These are phyloP conservation scores for Archips crataeganus DNA, from an alignment of 2,888 invertebrate genomes.

Conservation along the genomic window DNA sequence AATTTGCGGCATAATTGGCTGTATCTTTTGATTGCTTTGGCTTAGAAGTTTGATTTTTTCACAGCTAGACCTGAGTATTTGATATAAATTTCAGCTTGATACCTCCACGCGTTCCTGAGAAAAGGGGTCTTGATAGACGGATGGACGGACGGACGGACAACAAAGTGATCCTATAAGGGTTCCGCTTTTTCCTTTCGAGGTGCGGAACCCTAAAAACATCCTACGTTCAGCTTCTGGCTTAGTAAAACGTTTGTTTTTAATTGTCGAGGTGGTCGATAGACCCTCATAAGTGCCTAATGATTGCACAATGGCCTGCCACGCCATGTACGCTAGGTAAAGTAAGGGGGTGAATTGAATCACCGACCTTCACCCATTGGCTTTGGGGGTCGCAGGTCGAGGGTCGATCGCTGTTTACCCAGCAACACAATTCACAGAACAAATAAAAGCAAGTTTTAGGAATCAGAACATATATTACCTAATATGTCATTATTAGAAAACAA, in stretches of 20 bases:
- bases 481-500: slow-evolving; percentile 19
- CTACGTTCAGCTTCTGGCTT: background rate
- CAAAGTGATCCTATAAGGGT: too few relatives aligned
- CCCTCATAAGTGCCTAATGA: background rate
- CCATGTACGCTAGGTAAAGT: slow-evolving; percentile 41
- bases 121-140: too few relatives aligned
- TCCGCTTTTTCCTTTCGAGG: too few relatives aligned
- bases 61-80: too few relatives aligned
- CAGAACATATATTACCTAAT: slow-evolving; percentile 4
- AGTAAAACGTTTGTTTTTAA: background rate
- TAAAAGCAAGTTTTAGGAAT: slow-evolving; percentile 35
- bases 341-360: slow-evolving; percentile 61
- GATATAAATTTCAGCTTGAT: too few relatives aligned
- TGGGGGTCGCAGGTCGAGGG: slow-evolving; percentile 24
- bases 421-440: slow-evolving; percentile 39
- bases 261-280: background rate
- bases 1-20: too few relatives aligned
- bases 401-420: slow-evolving; percentile 33
- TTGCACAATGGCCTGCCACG: slow-evolving; percentile 42
- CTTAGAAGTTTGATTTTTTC: too few relatives aligned
- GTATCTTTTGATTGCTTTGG: too few relatives aligned
- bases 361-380: slow-evolving; percentile 60
- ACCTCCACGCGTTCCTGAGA: too few relatives aligned
- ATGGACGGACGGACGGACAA: too few relatives aligned
- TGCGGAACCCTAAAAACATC: too few relatives aligned